Percentiles rank a stretch among this genome's conserved stretches.
Evolutionary conservation across 1,140 invertebrate species (phyloP).

Genomic region (Pseudoatta argentina): DNA sequence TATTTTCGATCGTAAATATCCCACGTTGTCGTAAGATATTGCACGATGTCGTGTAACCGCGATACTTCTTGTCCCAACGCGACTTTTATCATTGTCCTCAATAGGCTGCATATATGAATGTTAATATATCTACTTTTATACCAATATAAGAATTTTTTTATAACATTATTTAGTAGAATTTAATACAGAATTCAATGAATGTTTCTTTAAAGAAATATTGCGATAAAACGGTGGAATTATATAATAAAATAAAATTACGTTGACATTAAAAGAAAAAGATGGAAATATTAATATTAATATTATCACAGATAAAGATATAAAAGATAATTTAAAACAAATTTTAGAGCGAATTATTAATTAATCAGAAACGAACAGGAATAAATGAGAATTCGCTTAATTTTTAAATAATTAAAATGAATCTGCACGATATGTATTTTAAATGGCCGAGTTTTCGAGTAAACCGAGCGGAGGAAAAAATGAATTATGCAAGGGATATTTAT

Average conservation of each 20-base stretch:
- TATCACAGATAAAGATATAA: background rate
- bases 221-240: background rate
- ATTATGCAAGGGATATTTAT: conserved; percentile 13
- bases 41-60: conserved; percentile 6
- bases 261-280: background rate
- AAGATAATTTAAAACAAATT: conserved; percentile 4
- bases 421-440: background rate
- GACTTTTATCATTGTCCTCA: background rate
- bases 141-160: background rate
- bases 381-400: conserved; percentile 4
- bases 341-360: conserved; percentile 2
- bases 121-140: background rate
- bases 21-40: conserved; percentile 22
- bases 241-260: background rate
- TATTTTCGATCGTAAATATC: conserved; percentile 66
- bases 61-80: background rate
- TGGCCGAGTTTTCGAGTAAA: background rate
- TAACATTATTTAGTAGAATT: background rate
- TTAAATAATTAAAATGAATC: background rate
- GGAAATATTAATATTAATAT: background rate
- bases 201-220: background rate
- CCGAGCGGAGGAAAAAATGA: background rate
- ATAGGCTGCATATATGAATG: background rate
- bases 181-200: background rate
- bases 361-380: background rate